Conservation (phyloP, 2,113 vertebrate genomes). For the Lamprologus ornatipinnis region DNA sequence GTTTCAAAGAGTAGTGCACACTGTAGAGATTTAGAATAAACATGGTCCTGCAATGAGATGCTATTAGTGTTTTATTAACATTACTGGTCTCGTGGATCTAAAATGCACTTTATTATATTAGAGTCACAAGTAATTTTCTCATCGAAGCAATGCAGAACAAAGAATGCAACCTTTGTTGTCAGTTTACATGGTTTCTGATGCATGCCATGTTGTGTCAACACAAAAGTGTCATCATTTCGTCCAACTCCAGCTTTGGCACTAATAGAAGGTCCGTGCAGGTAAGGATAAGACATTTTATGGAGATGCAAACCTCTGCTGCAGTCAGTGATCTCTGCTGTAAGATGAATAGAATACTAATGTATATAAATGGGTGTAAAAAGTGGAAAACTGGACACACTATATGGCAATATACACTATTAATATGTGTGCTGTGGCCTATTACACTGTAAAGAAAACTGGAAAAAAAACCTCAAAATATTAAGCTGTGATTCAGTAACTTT, state of each 20-base stretch:
- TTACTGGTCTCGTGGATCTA: not conserved
- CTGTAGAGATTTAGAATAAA: not conserved
- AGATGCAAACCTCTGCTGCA: not conserved
- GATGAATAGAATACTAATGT: not conserved
- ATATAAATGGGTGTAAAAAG: not conserved
- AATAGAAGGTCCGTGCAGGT: not conserved
- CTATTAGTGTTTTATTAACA: not conserved
- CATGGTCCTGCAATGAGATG: not conserved
- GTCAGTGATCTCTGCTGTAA: not conserved
- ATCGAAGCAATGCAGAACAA: not conserved
- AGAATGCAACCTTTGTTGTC: not conserved
- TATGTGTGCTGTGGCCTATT: not conserved
- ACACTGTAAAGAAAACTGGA: not conserved
- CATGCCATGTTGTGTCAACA: not conserved
- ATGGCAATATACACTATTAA: not conserved
- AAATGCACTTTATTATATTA: not conserved
- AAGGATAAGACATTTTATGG: not conserved
- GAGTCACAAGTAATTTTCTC: not conserved
- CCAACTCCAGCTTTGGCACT: not conserved
- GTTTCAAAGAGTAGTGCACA: not conserved
- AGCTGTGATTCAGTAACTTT: not conserved
- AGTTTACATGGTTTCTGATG: not conserved
- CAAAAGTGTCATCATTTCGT: not conserved
- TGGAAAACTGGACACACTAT: not conserved
- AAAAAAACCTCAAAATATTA: not conserved